These are phyloP conservation scores for Atta cephalotes DNA, from an alignment of 1,140 invertebrate species.

Conservation along the genomic window DNA sequence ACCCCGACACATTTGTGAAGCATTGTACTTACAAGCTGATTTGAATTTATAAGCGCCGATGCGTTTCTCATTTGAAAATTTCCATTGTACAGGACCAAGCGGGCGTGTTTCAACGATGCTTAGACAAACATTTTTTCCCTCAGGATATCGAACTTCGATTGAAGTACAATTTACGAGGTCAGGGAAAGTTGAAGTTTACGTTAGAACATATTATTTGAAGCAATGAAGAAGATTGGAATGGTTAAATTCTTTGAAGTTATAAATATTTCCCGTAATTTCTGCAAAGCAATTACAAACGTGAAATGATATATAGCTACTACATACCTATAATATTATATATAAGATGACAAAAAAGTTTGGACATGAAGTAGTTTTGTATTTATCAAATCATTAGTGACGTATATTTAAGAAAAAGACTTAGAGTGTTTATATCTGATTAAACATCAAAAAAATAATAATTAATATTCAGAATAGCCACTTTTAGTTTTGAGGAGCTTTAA, in stretches of 20 bases:
- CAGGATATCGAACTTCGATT: conserved; percentile 12
- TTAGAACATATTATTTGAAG: neutral
- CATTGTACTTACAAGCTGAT: conserved; percentile 58
- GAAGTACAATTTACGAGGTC: conserved; percentile 10
- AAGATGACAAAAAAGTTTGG: too few species aligned
- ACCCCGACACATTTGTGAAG: conserved; percentile 41
- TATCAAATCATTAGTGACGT: too few species aligned
- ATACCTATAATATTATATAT: too few species aligned
- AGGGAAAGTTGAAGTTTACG: neutral
- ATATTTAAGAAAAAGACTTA: too few species aligned
- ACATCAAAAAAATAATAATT: too few species aligned
- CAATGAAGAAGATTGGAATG: neutral
- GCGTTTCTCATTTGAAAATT: conserved; percentile 39
- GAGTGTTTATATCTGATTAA: too few species aligned
- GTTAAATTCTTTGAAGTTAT: neutral
- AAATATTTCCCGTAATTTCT: neutral
- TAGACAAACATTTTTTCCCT: neutral
- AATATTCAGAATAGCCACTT: too few species aligned
- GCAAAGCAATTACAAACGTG: neutral
- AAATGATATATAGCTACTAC: neutral
- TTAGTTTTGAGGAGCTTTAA: too few species aligned
- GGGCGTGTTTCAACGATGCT: conserved; percentile 22
- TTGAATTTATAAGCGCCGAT: conserved; percentile 72
- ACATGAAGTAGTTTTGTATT: too few species aligned
- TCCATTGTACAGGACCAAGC: conserved; percentile 41